Percentiles rank a stretch among this genome's conserved stretches.
phyloP scores from a whole-genome alignment of 2,888 invertebrate genomes.

The Drosophila sordidula region DNA sequence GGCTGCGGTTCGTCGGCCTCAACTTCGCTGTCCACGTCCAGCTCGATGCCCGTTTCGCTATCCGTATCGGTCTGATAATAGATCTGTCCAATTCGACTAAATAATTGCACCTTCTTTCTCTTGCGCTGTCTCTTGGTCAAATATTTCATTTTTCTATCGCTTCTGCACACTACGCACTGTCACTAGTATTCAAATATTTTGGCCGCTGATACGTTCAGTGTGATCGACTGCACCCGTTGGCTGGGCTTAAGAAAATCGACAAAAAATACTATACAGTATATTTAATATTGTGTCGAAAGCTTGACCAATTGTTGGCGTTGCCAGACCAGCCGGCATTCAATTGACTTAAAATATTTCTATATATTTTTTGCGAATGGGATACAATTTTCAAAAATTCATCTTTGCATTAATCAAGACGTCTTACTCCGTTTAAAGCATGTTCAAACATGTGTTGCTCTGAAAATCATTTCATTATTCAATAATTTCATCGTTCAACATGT shows the following conservation, averaged over 20 bases:
- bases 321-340: not conserved
- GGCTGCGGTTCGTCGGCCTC: slow-evolving; percentile 6
- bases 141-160: slow-evolving; percentile 39
- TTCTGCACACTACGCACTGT: slow-evolving; percentile 1
- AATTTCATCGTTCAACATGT: not conserved
- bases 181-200: slow-evolving; percentile 10
- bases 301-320: not conserved
- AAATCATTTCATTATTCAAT: not conserved
- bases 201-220: slow-evolving; percentile 13
- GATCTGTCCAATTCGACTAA: slow-evolving; percentile 19
- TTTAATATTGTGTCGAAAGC: not conserved
- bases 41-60: slow-evolving; percentile 4
- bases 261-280: slow-evolving; percentile 13
- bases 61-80: slow-evolving; percentile 20
- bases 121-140: slow-evolving; percentile 49
- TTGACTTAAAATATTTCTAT: not conserved
- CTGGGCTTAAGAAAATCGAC: not conserved
- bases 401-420: not conserved
- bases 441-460: not conserved
- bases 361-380: not conserved
- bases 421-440: not conserved
- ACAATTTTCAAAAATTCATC: too few relatives aligned
- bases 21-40: slow-evolving; percentile 6
- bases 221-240: slow-evolving; percentile 2
- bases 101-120: slow-evolving; percentile 33